A percentile compares a stretch with the other conserved stretches of the same genome.
Conservation (phyloP, 2,888 invertebrate species). For the Gastracanthus pulcherrimus region DNA sequence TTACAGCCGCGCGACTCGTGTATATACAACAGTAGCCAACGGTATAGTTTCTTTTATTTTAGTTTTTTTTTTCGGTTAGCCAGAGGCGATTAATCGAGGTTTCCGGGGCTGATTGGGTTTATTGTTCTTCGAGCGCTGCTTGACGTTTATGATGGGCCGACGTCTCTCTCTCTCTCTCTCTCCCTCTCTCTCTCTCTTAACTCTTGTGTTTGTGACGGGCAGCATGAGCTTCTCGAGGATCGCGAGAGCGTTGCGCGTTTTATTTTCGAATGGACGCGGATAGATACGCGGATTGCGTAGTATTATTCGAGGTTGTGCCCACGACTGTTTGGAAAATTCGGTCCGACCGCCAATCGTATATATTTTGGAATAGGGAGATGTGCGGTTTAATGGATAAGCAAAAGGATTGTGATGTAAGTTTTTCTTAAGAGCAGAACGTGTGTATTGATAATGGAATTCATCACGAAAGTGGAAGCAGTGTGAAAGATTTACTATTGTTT, state of each 20-base stretch:
- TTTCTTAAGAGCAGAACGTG: not conserved
- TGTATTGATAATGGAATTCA: too few relatives aligned
- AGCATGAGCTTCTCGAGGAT: not conserved
- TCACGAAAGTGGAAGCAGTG: too few relatives aligned
- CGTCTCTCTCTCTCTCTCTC: not conserved
- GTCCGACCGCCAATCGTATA: not conserved
- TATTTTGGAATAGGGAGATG: not conserved
- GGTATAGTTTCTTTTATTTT: not conserved
- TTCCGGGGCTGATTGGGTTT: slow-evolving; percentile 8
- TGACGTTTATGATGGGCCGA: slow-evolving; percentile 34
- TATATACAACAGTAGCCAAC: not conserved
- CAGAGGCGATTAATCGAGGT: slow-evolving; percentile 18
- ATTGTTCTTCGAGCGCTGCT: slow-evolving; percentile 18
- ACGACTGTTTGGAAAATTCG: not conserved
- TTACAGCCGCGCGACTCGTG: not conserved
- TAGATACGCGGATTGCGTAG: not conserved
- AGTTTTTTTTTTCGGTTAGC: not conserved
- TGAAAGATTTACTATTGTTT: too few relatives aligned
- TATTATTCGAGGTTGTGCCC: not conserved
- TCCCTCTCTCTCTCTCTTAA: not conserved
- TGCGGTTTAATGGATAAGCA: not conserved
- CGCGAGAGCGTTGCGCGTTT: not conserved
- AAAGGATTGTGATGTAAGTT: not conserved
- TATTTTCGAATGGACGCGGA: not conserved
- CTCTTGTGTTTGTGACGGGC: not conserved